A percentile compares a stretch with the other conserved stretches of the same genome.
Conservation (phyloP, 2,113 vertebrate genomes). For the Bambusicola thoracicus region DNA sequence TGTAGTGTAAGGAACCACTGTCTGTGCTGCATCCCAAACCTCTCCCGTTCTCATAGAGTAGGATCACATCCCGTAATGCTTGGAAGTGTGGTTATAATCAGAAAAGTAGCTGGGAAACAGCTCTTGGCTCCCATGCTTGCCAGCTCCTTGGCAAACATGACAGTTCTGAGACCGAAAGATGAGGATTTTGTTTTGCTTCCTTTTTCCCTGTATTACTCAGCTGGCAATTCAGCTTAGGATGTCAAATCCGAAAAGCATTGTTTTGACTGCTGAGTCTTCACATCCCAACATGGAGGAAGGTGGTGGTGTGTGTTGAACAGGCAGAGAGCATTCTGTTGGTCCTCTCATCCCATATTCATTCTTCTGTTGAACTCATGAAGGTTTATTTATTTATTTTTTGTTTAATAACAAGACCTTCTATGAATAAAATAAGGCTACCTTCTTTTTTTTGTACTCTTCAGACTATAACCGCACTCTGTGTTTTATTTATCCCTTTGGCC, state of each 20-base stretch:
- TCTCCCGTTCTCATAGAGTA: background rate
- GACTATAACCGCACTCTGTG: conserved; percentile 57
- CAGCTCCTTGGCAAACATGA: background rate
- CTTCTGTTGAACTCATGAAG: background rate
- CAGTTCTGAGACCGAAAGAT: rapidly evolving
- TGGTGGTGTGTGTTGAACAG: background rate
- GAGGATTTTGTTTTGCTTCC: background rate
- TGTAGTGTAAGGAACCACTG: conserved; percentile 10
- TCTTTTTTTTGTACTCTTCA: background rate
- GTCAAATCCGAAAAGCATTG: background rate
- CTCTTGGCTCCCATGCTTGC: background rate
- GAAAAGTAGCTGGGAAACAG: conserved; percentile 5
- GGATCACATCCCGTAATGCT: background rate
- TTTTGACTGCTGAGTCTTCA: background rate
- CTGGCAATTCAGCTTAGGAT: background rate
- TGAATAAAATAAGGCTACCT: background rate
- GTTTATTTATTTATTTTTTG: background rate
- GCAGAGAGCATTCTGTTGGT: background rate
- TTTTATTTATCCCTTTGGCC: background rate
- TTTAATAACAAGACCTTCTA: background rate
- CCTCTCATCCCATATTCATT: background rate
- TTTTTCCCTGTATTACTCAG: rapidly evolving
- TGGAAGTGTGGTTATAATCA: conserved; percentile 57
- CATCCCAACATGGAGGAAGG: background rate
- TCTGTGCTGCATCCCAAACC: background rate